phyloP scores from a whole-genome alignment of 2,888 invertebrate genomes.

The Apocheima hispidaria region DNA sequence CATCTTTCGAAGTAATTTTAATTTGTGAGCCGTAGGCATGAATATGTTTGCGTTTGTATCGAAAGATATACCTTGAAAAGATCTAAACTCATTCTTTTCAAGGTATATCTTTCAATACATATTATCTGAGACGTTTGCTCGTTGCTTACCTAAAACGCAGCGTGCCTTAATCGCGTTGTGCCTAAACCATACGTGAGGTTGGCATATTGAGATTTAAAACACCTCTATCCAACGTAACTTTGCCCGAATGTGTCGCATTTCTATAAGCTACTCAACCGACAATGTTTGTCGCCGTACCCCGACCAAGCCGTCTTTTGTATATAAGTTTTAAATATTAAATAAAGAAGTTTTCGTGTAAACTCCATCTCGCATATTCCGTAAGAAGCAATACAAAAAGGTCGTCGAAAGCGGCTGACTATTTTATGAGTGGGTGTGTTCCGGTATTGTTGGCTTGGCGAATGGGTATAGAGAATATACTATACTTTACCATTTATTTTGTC shows the following conservation, averaged over 20 bases:
- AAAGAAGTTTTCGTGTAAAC: conserved; percentile 36
- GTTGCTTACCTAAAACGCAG: no score
- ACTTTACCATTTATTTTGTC: conserved; percentile 69
- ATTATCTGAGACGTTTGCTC: no score
- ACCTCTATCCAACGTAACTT: background rate
- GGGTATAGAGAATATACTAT: conserved; percentile 36
- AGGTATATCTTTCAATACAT: no score
- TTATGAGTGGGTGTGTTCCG: conserved; percentile 39
- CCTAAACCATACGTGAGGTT: no score
- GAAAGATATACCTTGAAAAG: background rate
- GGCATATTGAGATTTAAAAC: background rate
- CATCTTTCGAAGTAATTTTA: conserved; percentile 18
- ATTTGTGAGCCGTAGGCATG: conserved; percentile 5
- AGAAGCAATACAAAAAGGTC: conserved; percentile 38
- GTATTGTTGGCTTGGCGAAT: conserved; percentile 39
- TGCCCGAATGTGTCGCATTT: conserved; percentile 1
- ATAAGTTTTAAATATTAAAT: conserved; percentile 31
- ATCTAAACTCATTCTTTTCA: no score
- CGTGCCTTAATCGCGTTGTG: no score
- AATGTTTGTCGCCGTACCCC: conserved; percentile 16
- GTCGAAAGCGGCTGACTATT: conserved; percentile 40
- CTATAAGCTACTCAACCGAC: conserved; percentile 20
- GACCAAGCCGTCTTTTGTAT: conserved; percentile 22
- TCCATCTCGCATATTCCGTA: conserved; percentile 34
- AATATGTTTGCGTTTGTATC: background rate